Percentiles rank a stretch among this genome's conserved stretches.
Evolutionary conservation across 2,797 vertebrate species (phyloP).

Genomic region (Brotogeris chrysoptera): DNA sequence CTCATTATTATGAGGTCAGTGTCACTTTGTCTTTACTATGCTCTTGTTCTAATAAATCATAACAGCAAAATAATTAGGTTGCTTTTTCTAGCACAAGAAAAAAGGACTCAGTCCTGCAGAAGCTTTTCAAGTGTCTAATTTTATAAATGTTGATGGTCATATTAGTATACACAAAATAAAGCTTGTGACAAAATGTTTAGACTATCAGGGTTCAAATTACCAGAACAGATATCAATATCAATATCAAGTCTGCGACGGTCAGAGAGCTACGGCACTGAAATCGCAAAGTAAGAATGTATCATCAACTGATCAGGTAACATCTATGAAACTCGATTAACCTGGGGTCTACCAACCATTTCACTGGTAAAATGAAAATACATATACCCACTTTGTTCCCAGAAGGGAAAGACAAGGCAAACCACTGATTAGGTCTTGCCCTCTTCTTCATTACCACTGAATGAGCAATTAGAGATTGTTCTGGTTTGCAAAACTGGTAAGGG

Average conservation of each 20-base stretch:
- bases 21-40: not conserved
- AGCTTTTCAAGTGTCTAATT: not conserved
- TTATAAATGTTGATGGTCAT: not conserved
- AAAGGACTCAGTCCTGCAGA: not conserved
- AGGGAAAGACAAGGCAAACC: not conserved
- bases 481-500: not conserved
- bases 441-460: not conserved
- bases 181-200: not conserved
- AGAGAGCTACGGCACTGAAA: not conserved
- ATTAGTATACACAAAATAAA: not conserved
- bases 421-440: not conserved
- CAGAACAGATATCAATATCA: not conserved
- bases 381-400: not conserved
- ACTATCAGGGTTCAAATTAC: not conserved
- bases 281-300: not conserved
- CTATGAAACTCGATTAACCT: not conserved
- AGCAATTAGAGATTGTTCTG: not conserved
- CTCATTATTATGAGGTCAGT: not conserved
- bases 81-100: not conserved
- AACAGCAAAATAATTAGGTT: slow-evolving; percentile 3
- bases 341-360: not conserved
- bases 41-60: not conserved
- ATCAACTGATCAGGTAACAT: not conserved
- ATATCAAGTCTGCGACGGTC: not conserved
- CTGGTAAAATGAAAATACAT: not conserved